phyloP scores from a whole-genome alignment of 1,140 invertebrate species.

The Limonius californicus region DNA sequence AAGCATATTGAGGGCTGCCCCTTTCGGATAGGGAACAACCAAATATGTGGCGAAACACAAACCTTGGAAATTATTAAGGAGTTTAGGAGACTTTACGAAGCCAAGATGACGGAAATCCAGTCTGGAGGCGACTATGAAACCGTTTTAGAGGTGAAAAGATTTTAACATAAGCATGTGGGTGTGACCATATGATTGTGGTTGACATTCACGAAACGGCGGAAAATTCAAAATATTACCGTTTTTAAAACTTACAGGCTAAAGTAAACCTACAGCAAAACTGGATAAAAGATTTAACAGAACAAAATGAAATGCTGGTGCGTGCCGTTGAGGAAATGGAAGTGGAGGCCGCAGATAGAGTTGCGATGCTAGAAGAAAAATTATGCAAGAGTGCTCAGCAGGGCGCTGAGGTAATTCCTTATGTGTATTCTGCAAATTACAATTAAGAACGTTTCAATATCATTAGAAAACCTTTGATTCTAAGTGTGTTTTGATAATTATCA shows the following conservation, averaged over 20 bases:
- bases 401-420: conserved; percentile 35
- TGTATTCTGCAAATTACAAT: no score
- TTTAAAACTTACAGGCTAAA: no score
- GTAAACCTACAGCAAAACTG: conserved; percentile 44
- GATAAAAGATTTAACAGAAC: conserved; percentile 52
- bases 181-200: conserved; percentile 3
- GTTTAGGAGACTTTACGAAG: conserved; percentile 38
- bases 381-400: conserved; percentile 37
- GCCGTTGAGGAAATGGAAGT: conserved; percentile 55
- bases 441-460: no score
- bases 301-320: conserved; percentile 55
- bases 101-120: conserved; percentile 29
- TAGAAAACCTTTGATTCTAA: no score
- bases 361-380: conserved; percentile 50
- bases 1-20: no score
- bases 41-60: conserved; percentile 34
- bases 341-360: conserved; percentile 51
- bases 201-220: no score
- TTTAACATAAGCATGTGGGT: no score
- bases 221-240: no score
- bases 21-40: no score
- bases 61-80: conserved; percentile 39
- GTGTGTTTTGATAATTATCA: no score
- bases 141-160: no score
- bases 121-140: no score